A percentile compares a stretch with the other conserved stretches of the same genome.
Conservation (phyloP, 2,797 vertebrate genomes). For the Falco cherrug region DNA sequence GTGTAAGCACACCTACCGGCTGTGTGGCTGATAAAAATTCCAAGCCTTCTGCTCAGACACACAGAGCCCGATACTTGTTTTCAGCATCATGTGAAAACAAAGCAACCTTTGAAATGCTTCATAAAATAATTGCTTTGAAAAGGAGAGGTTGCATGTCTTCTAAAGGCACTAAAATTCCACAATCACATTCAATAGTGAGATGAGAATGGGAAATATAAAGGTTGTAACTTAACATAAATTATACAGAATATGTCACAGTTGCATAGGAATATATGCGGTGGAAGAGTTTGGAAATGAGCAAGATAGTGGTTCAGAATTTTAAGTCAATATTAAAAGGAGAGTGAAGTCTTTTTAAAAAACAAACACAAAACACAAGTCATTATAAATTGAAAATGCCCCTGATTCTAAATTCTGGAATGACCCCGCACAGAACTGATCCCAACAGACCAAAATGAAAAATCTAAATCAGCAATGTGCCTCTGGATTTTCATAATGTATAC, state of each 20-base stretch:
- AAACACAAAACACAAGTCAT: background rate
- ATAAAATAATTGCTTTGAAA: slow-evolving; percentile 24
- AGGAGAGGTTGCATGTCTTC: background rate
- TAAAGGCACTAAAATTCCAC: background rate
- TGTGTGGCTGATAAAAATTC: background rate
- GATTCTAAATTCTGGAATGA: background rate
- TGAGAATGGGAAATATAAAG: background rate
- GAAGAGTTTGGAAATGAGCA: background rate
- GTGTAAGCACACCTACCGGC: background rate
- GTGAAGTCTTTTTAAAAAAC: background rate
- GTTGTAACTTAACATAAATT: background rate
- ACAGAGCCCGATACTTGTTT: background rate
- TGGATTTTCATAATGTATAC: background rate
- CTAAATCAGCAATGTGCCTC: background rate
- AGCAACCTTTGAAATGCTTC: background rate
- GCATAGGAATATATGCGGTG: background rate
- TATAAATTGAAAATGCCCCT: background rate
- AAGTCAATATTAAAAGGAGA: background rate
- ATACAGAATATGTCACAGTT: background rate
- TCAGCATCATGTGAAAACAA: background rate
- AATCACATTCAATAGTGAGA: background rate
- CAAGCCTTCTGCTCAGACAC: background rate
- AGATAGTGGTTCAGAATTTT: background rate
- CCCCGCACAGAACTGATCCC: background rate
- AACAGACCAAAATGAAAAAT: background rate